These are phyloP conservation scores for Nomada flava DNA, from an alignment of 2,888 invertebrate genomes.

Conservation along the genomic window DNA sequence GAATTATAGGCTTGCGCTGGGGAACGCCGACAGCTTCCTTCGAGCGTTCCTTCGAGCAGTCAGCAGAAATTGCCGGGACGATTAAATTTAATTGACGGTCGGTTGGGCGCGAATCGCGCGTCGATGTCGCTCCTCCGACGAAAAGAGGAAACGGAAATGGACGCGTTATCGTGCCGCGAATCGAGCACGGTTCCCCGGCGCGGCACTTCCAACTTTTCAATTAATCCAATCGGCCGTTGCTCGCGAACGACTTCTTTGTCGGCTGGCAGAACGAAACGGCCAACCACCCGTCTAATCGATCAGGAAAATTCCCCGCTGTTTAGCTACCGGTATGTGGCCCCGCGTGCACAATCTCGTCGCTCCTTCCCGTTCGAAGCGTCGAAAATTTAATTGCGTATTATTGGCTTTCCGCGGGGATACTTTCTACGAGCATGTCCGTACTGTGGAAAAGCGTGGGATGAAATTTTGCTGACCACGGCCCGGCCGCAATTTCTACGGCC, in stretches of 20 bases:
- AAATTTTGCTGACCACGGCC: conserved; percentile 36
- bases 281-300: conserved; percentile 59
- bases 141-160: conserved; percentile 24
- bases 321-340: not conserved
- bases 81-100: conserved; percentile 46
- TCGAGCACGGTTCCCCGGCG: conserved; percentile 46
- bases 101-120: conserved; percentile 51
- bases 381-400: conserved; percentile 62
- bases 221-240: conserved; percentile 62
- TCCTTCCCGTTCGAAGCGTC: conserved; percentile 37
- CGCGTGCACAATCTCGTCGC: conserved; percentile 41
- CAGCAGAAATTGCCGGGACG: conserved; percentile 29
- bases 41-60: not conserved
- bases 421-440: conserved; percentile 21
- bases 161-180: conserved; percentile 52
- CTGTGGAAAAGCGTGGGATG: conserved; percentile 31
- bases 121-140: conserved; percentile 39
- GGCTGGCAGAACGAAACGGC: conserved; percentile 51
- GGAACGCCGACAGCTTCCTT: conserved; percentile 21
- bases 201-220: conserved; percentile 65
- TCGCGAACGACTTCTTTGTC: conserved; percentile 47
- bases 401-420: conserved; percentile 45
- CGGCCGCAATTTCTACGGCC: conserved; percentile 35
- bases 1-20: conserved; percentile 9
- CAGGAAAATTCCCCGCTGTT: conserved; percentile 54